Conservation (phyloP, 2,113 vertebrate genomes). For the Apeltes quadracus region DNA sequence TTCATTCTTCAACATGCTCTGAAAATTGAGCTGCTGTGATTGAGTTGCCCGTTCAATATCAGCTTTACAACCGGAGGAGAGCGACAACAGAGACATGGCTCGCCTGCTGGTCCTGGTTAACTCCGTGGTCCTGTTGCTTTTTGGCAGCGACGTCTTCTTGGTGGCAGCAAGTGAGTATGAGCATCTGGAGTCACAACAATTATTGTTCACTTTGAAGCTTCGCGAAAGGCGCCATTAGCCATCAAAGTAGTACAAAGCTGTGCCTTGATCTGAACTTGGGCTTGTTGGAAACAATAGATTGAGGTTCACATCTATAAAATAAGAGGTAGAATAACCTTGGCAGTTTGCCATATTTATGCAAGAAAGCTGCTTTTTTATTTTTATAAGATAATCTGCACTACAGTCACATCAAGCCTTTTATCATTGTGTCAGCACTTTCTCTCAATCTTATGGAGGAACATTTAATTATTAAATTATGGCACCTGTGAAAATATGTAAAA, state of each 20-base stretch:
- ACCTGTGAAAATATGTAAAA: slow-evolving; percentile 1
- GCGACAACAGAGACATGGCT: slow-evolving; percentile 73
- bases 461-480: neutral
- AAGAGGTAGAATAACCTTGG: neutral
- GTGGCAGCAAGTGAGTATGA: slow-evolving; percentile 91
- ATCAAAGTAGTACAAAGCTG: neutral
- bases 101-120: slow-evolving; percentile 77
- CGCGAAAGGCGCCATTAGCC: slow-evolving; percentile 31
- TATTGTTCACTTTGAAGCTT: slow-evolving; percentile 14
- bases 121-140: slow-evolving; percentile 87
- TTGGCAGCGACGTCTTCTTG: slow-evolving; percentile 89
- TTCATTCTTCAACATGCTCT: slow-evolving; percentile 33
- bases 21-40: slow-evolving; percentile 43
- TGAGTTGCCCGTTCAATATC: slow-evolving; percentile 33
- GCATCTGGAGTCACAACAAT: neutral
- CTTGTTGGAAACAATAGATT: neutral
- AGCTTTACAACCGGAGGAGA: slow-evolving; percentile 33
- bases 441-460: neutral
- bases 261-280: neutral
- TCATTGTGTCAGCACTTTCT: neutral
- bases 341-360: neutral
- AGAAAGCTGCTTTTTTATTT: neutral
- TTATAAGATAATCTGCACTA: neutral
- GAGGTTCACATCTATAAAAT: neutral
- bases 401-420: slow-evolving; percentile 1